A percentile compares a stretch with the other conserved stretches of the same genome.
Evolutionary conservation across 2,888 invertebrate genomes (phyloP).

Genomic region (Lepidonotus clava): DNA sequence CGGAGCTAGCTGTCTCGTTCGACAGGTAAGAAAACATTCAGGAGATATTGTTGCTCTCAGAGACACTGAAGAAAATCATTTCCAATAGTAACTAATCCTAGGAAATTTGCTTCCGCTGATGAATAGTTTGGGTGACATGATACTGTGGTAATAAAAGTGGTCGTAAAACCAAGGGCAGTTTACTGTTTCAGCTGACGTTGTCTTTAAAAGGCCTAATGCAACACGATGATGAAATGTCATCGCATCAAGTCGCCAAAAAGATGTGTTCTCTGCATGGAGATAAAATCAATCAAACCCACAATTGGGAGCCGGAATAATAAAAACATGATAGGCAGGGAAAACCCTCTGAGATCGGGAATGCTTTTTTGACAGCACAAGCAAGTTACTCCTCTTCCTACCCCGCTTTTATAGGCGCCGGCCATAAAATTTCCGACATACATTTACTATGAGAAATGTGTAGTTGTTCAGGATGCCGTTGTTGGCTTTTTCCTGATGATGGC

Average conservation of each 20-base stretch:
- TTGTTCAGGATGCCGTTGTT: no score
- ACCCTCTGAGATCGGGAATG: not conserved
- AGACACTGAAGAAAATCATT: not conserved
- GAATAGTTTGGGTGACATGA: constrained; percentile 37
- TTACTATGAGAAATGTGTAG: no score
- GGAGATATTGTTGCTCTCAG: not conserved
- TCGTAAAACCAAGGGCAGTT: constrained; percentile 15
- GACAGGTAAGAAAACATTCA: not conserved
- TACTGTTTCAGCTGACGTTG: constrained; percentile 30
- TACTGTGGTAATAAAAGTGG: constrained; percentile 10
- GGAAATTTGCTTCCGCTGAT: not conserved
- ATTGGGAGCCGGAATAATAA: constrained; percentile 5
- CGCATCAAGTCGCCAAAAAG: constrained; percentile 5
- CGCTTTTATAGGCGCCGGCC: no score
- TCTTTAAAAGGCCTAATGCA: constrained; percentile 15
- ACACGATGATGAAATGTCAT: constrained; percentile 39
- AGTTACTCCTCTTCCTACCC: not conserved
- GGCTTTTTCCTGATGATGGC: no score
- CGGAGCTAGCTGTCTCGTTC: no score
- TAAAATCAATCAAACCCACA: constrained; percentile 30
- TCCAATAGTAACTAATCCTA: constrained; percentile 19
- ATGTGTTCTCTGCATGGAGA: not conserved
- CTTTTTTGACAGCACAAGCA: not conserved
- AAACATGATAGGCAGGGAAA: constrained; percentile 32
- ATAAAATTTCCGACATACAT: no score